phyloP scores from a whole-genome alignment of 2,888 invertebrate genomes.

The Iphiclides podalirius region DNA sequence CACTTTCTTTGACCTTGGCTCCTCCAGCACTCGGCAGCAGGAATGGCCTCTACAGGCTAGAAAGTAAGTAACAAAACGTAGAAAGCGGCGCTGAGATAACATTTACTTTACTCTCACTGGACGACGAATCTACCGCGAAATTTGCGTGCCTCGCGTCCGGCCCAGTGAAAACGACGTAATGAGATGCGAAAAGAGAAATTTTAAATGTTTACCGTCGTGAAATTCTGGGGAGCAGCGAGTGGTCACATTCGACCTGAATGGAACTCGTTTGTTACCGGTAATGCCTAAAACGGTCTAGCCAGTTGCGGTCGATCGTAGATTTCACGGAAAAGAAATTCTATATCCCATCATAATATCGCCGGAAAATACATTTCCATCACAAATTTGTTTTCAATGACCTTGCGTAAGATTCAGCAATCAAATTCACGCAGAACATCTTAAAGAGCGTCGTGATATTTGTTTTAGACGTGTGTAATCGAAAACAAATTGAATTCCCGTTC shows the following conservation, averaged over 20 bases:
- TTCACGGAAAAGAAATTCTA: conserved; percentile 37
- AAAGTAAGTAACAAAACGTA: conserved; percentile 42
- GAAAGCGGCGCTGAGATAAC: conserved; percentile 60
- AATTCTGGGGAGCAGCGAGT: conserved; percentile 70
- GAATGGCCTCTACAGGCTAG: conserved; percentile 58
- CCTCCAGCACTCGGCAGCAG: conserved; percentile 37
- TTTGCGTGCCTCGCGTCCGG: conserved; percentile 60
- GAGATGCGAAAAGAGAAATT: conserved; percentile 79
- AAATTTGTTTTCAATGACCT: background rate
- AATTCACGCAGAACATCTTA: background rate
- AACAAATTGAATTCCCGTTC: conserved; percentile 14
- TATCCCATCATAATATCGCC: too few relatives aligned
- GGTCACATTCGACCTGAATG: conserved; percentile 69
- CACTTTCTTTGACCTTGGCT: conserved; percentile 76
- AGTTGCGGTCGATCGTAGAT: conserved; percentile 38
- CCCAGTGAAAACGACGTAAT: conserved; percentile 75
- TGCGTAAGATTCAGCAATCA: background rate
- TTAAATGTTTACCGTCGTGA: conserved; percentile 71
- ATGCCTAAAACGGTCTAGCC: conserved; percentile 41
- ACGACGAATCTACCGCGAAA: conserved; percentile 63
- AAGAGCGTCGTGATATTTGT: conserved; percentile 16
- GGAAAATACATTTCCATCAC: too few relatives aligned
- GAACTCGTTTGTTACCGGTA: conserved; percentile 64
- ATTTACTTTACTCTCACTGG: conserved; percentile 69
- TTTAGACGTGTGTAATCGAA: background rate